Evolutionary conservation across 1,140 invertebrate species (phyloP).

Genomic region (Drosophila arizonae): DNA sequence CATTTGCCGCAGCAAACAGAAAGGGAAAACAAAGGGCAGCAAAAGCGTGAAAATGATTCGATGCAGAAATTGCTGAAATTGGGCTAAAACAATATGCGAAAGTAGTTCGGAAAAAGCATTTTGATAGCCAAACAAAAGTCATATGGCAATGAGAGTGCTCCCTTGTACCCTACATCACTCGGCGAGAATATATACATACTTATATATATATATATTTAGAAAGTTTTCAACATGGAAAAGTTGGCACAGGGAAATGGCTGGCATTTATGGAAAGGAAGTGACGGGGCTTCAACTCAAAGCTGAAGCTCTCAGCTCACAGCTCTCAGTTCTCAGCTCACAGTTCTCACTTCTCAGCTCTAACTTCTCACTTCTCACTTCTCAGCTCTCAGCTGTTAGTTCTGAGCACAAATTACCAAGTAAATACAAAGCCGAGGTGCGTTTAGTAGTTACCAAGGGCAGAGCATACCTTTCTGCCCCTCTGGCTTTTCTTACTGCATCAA

Average conservation of each 20-base stretch:
- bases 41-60: not conserved
- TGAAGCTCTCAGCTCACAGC: not conserved
- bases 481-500: constrained; percentile 58
- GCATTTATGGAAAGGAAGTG: constrained; percentile 67
- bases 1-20: not conserved
- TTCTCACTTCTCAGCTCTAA: not conserved
- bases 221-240: constrained; percentile 62
- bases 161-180: not conserved
- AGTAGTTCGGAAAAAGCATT: constrained; percentile 40
- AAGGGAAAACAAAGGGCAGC: not conserved
- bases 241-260: constrained; percentile 54
- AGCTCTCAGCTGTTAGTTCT: constrained; percentile 1
- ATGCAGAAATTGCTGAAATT: not conserved
- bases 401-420: constrained; percentile 53
- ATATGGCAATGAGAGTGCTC: not conserved
- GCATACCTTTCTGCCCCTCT: not conserved
- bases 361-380: not conserved
- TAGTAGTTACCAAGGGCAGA: constrained; percentile 62
- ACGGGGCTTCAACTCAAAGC: constrained; percentile 23
- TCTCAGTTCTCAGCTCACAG: not conserved
- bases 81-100: constrained; percentile 22
- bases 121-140: constrained; percentile 33
- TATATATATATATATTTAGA: constrained; percentile 29
- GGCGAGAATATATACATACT: constrained; percentile 7
- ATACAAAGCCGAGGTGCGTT: constrained; percentile 63